phyloP scores from a whole-genome alignment of 92 coral and sea anemone genomes.

The Montipora capitata region DNA sequence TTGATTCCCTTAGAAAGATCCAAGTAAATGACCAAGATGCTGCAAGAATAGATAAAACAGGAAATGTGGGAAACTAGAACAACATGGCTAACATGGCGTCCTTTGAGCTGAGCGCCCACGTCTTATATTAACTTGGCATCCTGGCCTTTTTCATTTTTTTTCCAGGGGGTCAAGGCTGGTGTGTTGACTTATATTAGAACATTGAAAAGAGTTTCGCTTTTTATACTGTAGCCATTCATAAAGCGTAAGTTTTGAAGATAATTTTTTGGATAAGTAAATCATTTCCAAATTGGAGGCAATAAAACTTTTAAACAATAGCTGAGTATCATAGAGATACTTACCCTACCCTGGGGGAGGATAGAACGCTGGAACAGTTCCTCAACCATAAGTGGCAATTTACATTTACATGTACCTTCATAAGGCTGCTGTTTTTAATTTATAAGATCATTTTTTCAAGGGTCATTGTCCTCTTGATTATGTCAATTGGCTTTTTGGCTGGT shows the following conservation, averaged over 20 bases:
- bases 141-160: conserved; percentile 9
- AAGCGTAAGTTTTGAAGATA: neutral
- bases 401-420: too few relatives aligned
- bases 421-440: too few relatives aligned
- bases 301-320: neutral
- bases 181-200: neutral
- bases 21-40: neutral
- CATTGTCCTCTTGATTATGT: neutral
- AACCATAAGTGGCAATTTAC: too few relatives aligned
- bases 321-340: neutral
- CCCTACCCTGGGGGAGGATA: conserved; percentile 11
- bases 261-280: neutral
- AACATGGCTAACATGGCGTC: conserved; percentile 71
- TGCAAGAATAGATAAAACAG: neutral
- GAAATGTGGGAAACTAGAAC: neutral
- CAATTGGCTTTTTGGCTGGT: conserved; percentile 4
- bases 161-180: neutral
- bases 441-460: too few relatives aligned
- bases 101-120: conserved; percentile 54
- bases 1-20: conserved; percentile 13
- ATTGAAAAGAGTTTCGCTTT: neutral
- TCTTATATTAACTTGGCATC: neutral
- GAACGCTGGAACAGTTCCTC: neutral
- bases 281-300: neutral
- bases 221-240: too few relatives aligned